Base-by-base conservation (phyloP, 2,797 vertebrate genomes). In the Glyptemys insculpta region DNA sequence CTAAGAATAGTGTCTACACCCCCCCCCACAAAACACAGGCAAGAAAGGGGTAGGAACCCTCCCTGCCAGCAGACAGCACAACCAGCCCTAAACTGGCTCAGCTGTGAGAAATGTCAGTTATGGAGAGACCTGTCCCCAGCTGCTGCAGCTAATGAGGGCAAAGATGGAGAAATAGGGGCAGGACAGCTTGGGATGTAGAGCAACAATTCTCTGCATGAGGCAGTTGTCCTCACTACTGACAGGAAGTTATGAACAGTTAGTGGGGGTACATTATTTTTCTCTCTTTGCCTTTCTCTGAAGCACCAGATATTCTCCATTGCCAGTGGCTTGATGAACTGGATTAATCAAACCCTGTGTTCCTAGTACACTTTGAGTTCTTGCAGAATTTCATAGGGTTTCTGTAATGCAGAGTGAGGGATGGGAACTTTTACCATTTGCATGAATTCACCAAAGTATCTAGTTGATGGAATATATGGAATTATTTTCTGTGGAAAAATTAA, bases 401-500 rank as follows among this genome's bases (percentile, higher is more conserved):
- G 41, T 15, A 52, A 0, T 0, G 2, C 86, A 65, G 86, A 86
- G 65, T 7, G 23, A 56, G 50, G 76, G 18, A 34, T 19, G 27
- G 12, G 23, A 68, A 41, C 47, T 79, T 31, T 65, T 50, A 83
- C 18, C 0, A 0, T 88, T 83, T 72, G 11, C 41, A 1, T 79
- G 53, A 81, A 76, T 95, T 76, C 0, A 0, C 15, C 0, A 3
- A 72, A 37, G 44, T 68, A 49, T 23, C 86, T 74, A 0, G 1
- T 29, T 59, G 85, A 87, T 78, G 25, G 80, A 93, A 29, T 31
- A 8, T 68, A 80, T n/a, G 68, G 31, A 92, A 95, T 92, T 72
- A 89, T 95, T 91, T 89, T 91, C 83, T 8, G 53, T 6, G 86
- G 59, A 93, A 81, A 95, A 92, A 96, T 92, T 47, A 94, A 72